Evolutionary conservation across 2,797 vertebrate genomes (phyloP), one percentile per base, ranked within the genome.

Genomic region (Cyclopterus lumpus): DNA sequence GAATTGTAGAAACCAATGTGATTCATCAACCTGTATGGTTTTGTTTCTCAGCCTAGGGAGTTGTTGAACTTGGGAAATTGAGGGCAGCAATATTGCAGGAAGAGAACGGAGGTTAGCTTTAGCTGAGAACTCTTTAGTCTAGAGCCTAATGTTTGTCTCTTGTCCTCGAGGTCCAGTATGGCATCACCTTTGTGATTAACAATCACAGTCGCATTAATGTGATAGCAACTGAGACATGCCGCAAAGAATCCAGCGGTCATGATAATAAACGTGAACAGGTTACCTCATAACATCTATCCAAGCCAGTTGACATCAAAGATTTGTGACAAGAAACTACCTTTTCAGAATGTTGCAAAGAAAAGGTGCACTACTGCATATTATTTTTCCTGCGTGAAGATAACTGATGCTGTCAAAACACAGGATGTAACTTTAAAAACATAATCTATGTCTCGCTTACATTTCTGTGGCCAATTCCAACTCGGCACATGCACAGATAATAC

Each of bases 1-100:
- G 62, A 82, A 82, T 80, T 15, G 76, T 34, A 72, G 48, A 77
- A 55, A 77, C 61, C 71, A 49, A 54, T 77, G 28, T 82, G 16
- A 79, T 74, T 62, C 49, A 66, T 78, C 64, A 70, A 36, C 44
- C 51, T 12, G 14, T 67, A 83, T 28, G 34, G 49, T 58, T 72
- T 61, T 64, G 18, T 71, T 36, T 71, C 16, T 7, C 73, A 46
- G 66, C 58, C 49, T 2, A 20, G 44, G 44, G 62, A 73, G 57
- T 61, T 58, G 15, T 22, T 62, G 20, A 28, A 62, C 54, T 62
- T 38, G n/a, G 8, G 42, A 73, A 64, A 70, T 40, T 55, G 15
- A 30, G 26, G 14, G 16, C 55, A 34, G 4, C 51, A 70, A 28
- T 62, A 48, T 53, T 71, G 40, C 15, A 82, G 57, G 46, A 55